These are phyloP conservation scores for Agonum fuliginosum DNA, from an alignment of 2,888 invertebrate species.

Conservation along the genomic window DNA sequence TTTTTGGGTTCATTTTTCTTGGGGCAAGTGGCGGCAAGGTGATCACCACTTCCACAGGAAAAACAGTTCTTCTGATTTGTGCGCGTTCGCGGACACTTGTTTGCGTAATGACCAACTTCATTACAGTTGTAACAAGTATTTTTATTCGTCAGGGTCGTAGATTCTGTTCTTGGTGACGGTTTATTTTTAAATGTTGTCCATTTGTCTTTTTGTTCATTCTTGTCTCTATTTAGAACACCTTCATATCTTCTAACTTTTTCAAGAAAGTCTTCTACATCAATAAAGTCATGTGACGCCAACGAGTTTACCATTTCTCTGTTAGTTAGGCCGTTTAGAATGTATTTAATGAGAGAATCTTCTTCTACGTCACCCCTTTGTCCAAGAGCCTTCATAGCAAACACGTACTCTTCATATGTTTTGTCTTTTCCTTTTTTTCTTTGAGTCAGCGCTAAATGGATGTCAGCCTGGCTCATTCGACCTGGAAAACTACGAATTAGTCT, in stretches of 20 bases:
- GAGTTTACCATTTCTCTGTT: no score
- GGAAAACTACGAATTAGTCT: not conserved
- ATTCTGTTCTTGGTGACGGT: no score
- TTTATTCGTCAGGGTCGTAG: no score
- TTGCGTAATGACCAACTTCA: not conserved
- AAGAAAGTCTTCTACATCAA: not conserved
- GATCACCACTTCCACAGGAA: not conserved
- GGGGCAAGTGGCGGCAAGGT: not conserved
- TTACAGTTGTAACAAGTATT: constrained; percentile 13
- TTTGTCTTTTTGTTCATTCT: no score
- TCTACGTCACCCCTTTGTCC: no score
- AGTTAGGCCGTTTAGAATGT: no score
- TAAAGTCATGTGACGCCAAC: not conserved
- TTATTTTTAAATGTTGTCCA: no score
- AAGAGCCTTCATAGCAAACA: no score
- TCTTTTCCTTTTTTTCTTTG: no score
- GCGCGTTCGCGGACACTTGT: no score
- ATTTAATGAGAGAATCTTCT: no score
- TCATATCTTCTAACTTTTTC: not conserved
- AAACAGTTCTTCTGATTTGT: not conserved
- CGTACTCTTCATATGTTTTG: no score
- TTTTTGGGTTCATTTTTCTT: not conserved
- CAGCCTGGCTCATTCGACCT: not conserved
- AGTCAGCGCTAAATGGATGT: not conserved
- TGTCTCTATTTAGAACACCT: not conserved